Base-by-base conservation (phyloP, 1,140 invertebrate species). In the Sweltsa coloradensis region DNA sequence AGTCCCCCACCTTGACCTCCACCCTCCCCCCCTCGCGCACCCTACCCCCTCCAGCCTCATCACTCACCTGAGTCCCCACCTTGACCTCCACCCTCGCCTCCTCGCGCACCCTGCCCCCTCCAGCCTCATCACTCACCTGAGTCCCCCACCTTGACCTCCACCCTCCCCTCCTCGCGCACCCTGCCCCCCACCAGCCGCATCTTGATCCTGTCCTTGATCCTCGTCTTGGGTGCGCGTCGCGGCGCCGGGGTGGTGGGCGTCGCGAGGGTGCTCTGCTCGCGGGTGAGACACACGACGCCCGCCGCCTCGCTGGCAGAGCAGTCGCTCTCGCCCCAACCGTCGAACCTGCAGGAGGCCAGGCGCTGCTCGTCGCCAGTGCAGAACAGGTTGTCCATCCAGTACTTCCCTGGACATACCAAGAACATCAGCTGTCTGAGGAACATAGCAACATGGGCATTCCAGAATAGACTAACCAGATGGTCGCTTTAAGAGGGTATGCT, bases 341-440 rank as follows among this genome's bases (percentile, higher is more conserved):
- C 79, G 57, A 88, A 89, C 11, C 79, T 68, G 60, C 91, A 96
- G 1, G 78, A 60, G 0, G 69, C 63, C 9, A 96, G 57, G 34
- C 75, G 75, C 11, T 63, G 59, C 61, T 96, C 91, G 41, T 74
- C 72, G 0, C 90, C 91, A 55, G 79, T 72, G 62, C 91, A 97
- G 49, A 78, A 80, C 4, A 93, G 62, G 62, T 93, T 89, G 60
- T 94, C 89, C 81, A 96, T 82, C 85, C 87, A 92, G 54, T 78
- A 89, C 54, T 73, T 77, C 54, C 74, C 85, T 88, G 43, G n/a
- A n/a, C n/a, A n/a, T n/a, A n/a, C n/a, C n/a, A n/a, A n/a, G n/a
- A n/a, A n/a, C n/a, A n/a, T n/a, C n/a, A n/a, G n/a, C n/a, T n/a
- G n/a, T n/a, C n/a, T n/a, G n/a, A n/a, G n/a, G n/a, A n/a, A n/a